phyloP scores from a whole-genome alignment of 2,113 vertebrate species.

The Zosterops lateralis region DNA sequence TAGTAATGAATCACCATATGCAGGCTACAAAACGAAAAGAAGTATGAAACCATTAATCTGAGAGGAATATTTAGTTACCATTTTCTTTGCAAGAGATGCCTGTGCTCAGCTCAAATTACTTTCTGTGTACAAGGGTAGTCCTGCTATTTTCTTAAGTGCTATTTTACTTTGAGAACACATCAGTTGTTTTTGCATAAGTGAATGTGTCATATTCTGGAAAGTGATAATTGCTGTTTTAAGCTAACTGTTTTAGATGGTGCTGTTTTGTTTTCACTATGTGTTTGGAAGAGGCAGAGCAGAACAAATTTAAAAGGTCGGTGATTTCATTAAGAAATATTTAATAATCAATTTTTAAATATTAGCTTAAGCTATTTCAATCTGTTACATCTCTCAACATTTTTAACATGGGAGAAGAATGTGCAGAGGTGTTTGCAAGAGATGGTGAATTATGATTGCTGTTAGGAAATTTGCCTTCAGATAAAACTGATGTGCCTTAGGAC shows the following conservation, averaged over 20 bases:
- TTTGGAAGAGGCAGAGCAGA: not conserved
- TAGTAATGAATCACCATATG: not conserved
- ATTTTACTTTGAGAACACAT: conserved; percentile 26
- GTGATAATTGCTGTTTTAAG: not conserved
- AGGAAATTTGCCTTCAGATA: not conserved
- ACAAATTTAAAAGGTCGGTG: not conserved
- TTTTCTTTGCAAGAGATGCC: conserved; percentile 9
- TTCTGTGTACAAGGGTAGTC: conserved; percentile 22
- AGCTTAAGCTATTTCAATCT: not conserved
- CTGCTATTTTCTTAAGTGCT: conserved; percentile 31
- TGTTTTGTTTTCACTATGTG: not conserved
- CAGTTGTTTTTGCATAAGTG: not conserved
- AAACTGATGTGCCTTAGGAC: not conserved
- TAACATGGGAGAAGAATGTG: not conserved
- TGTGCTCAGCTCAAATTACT: conserved; percentile 8
- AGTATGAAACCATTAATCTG: conserved; percentile 3
- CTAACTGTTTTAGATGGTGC: not conserved
- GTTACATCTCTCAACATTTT: not conserved
- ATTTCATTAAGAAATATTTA: not conserved
- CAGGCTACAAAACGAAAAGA: conserved; percentile 22
- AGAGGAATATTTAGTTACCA: conserved; percentile 2
- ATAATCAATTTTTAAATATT: not conserved
- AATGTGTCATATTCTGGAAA: not conserved
- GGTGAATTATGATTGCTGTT: not conserved
- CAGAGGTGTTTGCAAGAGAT: not conserved